Percentiles rank a stretch among this genome's conserved stretches.
These are phyloP conservation scores for Eospalax fontanierii DNA, from an alignment of 2,797 vertebrate species.

Conservation along the genomic window DNA sequence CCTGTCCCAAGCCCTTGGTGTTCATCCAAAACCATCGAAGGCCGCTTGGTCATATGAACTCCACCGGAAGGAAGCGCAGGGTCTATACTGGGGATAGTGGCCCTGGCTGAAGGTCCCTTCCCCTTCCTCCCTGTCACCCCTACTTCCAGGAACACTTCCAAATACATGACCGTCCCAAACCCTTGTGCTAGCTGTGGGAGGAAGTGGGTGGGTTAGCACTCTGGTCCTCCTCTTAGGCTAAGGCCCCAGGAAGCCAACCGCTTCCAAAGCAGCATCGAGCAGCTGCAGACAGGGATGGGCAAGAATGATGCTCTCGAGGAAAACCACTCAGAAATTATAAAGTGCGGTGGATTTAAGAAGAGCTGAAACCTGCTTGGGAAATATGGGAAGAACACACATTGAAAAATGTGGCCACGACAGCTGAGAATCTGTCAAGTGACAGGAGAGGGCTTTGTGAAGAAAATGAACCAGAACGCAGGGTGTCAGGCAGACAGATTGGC, in stretches of 20 bases:
- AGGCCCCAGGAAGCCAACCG: too few species aligned
- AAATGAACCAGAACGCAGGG: neutral
- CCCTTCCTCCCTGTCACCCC: too few species aligned
- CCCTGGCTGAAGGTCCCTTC: neutral
- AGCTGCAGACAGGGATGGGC: neutral
- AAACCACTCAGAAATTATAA: slow-evolving; percentile 33
- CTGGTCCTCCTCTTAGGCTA: neutral
- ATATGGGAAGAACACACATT: neutral
- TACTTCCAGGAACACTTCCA: neutral
- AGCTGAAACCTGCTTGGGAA: slow-evolving; percentile 42
- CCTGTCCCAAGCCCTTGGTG: neutral
- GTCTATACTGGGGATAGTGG: neutral
- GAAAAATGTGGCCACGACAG: slow-evolving; percentile 68
- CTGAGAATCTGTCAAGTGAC: slow-evolving; percentile 74
- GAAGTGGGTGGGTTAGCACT: neutral
- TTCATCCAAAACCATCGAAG: neutral
- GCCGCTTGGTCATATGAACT: rapidly evolving
- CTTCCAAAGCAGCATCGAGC: neutral
- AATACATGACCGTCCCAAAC: neutral
- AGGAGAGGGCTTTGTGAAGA: slow-evolving; percentile 63
- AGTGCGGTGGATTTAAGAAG: slow-evolving; percentile 30
- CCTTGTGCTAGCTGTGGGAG: neutral
- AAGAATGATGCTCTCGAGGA: neutral
- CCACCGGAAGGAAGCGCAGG: neutral
- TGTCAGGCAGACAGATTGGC: slow-evolving; percentile 68